Evolutionary conservation across 2,797 vertebrate genomes (phyloP), one percentile per base, ranked within the genome.

Genomic region (Lithobates pipiens): DNA sequence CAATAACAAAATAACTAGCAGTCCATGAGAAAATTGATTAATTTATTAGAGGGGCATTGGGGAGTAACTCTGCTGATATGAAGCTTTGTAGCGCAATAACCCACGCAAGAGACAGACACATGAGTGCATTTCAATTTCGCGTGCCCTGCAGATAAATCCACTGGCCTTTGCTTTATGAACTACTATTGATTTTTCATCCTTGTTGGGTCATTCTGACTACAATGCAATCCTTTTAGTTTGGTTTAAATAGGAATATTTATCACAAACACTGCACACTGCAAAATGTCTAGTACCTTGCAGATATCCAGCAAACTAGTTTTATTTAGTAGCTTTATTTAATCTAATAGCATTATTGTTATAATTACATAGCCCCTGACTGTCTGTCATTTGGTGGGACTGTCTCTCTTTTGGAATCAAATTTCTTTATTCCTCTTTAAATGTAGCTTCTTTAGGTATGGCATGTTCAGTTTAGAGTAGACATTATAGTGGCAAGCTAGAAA

Each of bases 21-120:
- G 73, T 81, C 79, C 65, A 80, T 83, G 83, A 69, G 54, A 61
- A 85, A 85, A 88, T 83, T 84, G 80, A 86, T 88, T 85, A n/a
- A 57, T 86, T 88, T 79, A 73, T 88, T 88, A 75, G 80, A 50
- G 80, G 73, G 61, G 32, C 70, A 39, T 16, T 44, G 61, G 69
- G 71, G 71, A 78, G 69, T 83, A 83, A 46, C 77, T 84, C 71
- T 86, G 72, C 61, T 85, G 82, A 69, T 63, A 77, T 63, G 76
- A 82, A 82, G 42, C 10, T 74, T 10, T 46, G 70, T 75, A 88
- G 65, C 42, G 65, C 74, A 88, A 69, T 84, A 65, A 85, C 74
- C 61, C 50, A 76, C 57, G 63, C 72, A 68, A 77, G 81, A 75
- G 44, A 86, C 71, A 88, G 83, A 88, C 68, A 85, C 63, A 77